phyloP scores from a whole-genome alignment of 2,888 invertebrate species.

The Clivina fossor region DNA sequence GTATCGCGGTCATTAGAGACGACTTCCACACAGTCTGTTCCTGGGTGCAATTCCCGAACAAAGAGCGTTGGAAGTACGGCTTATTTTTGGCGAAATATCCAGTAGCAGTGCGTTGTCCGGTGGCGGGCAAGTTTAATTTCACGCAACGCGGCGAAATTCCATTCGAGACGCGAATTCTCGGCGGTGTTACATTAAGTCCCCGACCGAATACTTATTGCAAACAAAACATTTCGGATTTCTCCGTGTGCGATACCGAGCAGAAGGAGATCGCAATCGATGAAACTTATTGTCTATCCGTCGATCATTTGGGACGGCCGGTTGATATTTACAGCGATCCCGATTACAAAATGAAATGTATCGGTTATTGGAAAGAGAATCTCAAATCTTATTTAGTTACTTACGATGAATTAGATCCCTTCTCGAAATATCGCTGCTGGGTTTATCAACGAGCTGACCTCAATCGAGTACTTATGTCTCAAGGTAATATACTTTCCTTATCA shows the following conservation, averaged over 20 bases:
- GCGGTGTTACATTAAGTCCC: constrained; percentile 92
- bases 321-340: constrained; percentile 97
- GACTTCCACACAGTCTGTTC: constrained; percentile 92
- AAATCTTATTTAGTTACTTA: constrained; percentile 95
- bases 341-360: constrained; percentile 95
- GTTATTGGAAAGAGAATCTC: constrained; percentile 97
- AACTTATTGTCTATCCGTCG: constrained; percentile 94
- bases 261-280: constrained; percentile 94
- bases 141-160: constrained; percentile 86
- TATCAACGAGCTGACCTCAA: constrained; percentile 95
- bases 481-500: too few relatives aligned
- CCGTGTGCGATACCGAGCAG: constrained; percentile 93
- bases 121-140: constrained; percentile 96
- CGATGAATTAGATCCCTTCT: constrained; percentile 93
- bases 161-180: constrained; percentile 91
- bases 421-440: constrained; percentile 96
- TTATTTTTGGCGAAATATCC: constrained; percentile 85
- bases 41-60: constrained; percentile 88
- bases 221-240: constrained; percentile 91
- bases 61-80: constrained; percentile 84
- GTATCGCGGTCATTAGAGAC: constrained; percentile 84
- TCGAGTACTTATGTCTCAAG: constrained; percentile 76
- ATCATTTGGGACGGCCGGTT: constrained; percentile 90
- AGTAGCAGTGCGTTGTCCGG: constrained; percentile 89
- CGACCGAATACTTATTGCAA: constrained; percentile 91